Conservation (phyloP, 2,888 invertebrate genomes). For the Trichogramma dendrolimi region DNA sequence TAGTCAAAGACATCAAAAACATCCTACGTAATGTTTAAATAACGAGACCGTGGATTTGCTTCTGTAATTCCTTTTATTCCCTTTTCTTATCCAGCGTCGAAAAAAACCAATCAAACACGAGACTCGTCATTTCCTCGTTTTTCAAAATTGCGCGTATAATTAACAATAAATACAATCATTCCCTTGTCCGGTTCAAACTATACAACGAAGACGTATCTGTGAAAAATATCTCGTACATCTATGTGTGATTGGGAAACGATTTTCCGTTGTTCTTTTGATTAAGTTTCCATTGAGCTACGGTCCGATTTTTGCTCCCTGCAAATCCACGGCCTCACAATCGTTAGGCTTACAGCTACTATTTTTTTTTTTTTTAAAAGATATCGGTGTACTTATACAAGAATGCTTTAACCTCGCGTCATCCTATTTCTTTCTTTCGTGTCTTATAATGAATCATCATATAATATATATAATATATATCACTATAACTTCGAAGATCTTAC, state of each 20-base stretch:
- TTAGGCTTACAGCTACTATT: constrained; percentile 49
- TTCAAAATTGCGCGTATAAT: too few relatives aligned
- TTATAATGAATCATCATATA: constrained; percentile 16
- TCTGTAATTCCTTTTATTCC: constrained; percentile 4
- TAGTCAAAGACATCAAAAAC: constrained; percentile 52
- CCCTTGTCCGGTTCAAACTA: too few relatives aligned
- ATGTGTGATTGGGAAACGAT: neutral
- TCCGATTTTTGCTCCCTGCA: constrained; percentile 28
- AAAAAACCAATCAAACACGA: neutral
- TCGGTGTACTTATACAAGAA: constrained; percentile 49
- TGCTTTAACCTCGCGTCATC: constrained; percentile 33
- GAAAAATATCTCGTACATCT: too few relatives aligned
- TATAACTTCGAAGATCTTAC: neutral
- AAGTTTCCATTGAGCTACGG: neutral
- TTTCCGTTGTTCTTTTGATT: constrained; percentile 16
- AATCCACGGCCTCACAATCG: constrained; percentile 43
- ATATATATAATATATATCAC: neutral
- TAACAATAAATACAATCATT: too few relatives aligned
- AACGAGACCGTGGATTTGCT: constrained; percentile 43
- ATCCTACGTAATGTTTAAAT: constrained; percentile 50
- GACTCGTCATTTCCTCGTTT: too few relatives aligned
- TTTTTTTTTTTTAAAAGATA: constrained; percentile 41
- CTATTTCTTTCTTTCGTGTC: constrained; percentile 19
- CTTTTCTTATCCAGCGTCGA: constrained; percentile 19
- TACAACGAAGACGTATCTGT: too few relatives aligned